Conservation (phyloP, 2,888 invertebrate genomes). For the Creontiades dilutus region DNA sequence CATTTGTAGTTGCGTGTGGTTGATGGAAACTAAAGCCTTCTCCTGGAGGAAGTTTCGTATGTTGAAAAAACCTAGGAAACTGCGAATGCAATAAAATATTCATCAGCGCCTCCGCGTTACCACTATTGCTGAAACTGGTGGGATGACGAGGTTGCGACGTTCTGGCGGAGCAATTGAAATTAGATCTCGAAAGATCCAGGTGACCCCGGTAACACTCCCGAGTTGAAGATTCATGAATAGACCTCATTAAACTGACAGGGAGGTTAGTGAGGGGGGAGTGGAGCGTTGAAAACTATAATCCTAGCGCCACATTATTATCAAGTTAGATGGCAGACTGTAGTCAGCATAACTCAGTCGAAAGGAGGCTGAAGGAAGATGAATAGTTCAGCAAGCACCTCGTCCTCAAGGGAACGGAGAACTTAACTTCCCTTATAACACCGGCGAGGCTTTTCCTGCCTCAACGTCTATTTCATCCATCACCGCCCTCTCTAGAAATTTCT, state of each 20-base stretch:
- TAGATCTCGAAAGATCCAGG: neutral
- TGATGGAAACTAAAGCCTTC: too few species aligned
- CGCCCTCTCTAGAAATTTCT: neutral
- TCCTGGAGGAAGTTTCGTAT: too few species aligned
- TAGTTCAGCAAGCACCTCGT: conserved; percentile 7
- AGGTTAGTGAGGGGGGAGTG: neutral
- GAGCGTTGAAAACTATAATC: conserved; percentile 32
- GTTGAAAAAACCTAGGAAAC: too few species aligned
- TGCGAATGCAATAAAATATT: neutral
- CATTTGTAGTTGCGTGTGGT: too few species aligned
- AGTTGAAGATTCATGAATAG: conserved; percentile 42
- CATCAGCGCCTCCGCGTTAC: neutral
- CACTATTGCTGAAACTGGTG: neutral
- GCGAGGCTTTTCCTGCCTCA: conserved; percentile 16
- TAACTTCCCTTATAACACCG: conserved; percentile 17
- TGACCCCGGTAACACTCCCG: neutral
- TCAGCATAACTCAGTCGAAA: conserved; percentile 28
- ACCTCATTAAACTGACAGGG: conserved; percentile 34
- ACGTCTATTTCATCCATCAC: conserved; percentile 39
- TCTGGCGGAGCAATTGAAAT: conserved; percentile 6
- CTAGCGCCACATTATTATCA: conserved; percentile 39
- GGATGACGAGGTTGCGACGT: neutral
- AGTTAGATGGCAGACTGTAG: conserved; percentile 30
- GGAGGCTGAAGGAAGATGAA: conserved; percentile 22
- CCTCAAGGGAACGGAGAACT: neutral